Evolutionary conservation across 2,888 invertebrate species (phyloP).

Genomic region (Lepetodrilus schrolli): DNA sequence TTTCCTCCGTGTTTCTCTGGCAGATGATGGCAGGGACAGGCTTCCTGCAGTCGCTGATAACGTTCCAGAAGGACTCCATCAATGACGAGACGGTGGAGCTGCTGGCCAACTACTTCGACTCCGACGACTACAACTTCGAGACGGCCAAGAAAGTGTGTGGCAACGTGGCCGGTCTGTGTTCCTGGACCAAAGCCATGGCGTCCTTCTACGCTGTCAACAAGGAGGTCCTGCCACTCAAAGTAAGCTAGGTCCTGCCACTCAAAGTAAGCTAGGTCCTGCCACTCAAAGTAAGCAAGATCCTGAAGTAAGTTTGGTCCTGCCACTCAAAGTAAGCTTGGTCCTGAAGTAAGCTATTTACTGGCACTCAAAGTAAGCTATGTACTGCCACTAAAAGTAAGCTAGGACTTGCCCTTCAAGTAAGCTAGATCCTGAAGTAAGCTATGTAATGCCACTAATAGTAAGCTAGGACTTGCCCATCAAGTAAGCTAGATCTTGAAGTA

Average conservation of each 20-base stretch:
- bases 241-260: constrained; percentile 74
- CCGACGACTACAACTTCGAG: constrained; percentile 75
- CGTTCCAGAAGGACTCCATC: constrained; percentile 83
- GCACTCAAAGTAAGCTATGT: constrained; percentile 75
- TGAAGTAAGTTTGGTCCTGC: constrained; percentile 75
- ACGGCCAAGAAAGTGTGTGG: constrained; percentile 75
- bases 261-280: constrained; percentile 75
- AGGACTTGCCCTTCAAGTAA: constrained; percentile 75
- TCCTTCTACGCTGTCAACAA: constrained; percentile 75
- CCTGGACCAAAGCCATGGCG: constrained; percentile 76
- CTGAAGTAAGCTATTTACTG: constrained; percentile 74
- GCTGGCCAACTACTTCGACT: constrained; percentile 71
- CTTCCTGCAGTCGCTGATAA: constrained; percentile 82
- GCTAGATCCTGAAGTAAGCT: too few relatives aligned
- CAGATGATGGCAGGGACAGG: constrained; percentile 73
- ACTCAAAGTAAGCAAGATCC: constrained; percentile 74
- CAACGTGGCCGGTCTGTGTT: constrained; percentile 74
- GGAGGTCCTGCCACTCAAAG: constrained; percentile 76
- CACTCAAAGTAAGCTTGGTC: constrained; percentile 75
- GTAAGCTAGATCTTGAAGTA: too few relatives aligned
- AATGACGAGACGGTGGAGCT: constrained; percentile 76
- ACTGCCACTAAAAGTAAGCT: too few relatives aligned
- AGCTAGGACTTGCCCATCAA: too few relatives aligned
- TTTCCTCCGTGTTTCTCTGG: constrained; percentile 5
- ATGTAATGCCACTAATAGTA: too few relatives aligned